These are phyloP conservation scores for Sinotaia quadrata DNA, from an alignment of 2,888 invertebrate genomes.

Conservation along the genomic window DNA sequence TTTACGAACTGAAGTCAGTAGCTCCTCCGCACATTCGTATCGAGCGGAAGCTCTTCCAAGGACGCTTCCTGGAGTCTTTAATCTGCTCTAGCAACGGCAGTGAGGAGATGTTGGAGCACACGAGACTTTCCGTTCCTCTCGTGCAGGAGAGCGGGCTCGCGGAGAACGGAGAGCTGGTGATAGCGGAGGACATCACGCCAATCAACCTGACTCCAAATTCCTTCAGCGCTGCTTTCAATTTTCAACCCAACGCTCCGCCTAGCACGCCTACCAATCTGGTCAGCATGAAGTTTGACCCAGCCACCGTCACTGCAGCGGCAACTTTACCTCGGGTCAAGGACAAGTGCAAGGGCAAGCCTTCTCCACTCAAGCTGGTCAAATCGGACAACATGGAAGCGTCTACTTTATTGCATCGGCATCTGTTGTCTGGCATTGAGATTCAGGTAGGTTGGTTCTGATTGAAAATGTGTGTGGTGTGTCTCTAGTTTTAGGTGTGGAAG, in stretches of 20 bases:
- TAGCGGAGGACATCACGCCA: conserved; percentile 67
- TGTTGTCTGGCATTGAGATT: conserved; percentile 31
- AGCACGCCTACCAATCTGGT: conserved; percentile 49
- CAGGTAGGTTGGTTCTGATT: too few species aligned
- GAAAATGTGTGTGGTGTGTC: too few species aligned
- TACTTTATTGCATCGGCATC: conserved; percentile 4
- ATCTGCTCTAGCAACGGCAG: conserved; percentile 65
- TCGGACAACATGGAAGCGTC: conserved; percentile 24
- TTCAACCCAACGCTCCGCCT: conserved; percentile 49
- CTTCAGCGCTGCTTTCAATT: conserved; percentile 46
- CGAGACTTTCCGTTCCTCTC: conserved; percentile 19
- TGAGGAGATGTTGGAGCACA: conserved; percentile 52
- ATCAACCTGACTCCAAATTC: conserved; percentile 70
- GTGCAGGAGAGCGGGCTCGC: conserved; percentile 8
- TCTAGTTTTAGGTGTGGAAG: too few species aligned
- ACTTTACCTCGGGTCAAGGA: conserved; percentile 57
- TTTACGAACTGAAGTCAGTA: conserved; percentile 57
- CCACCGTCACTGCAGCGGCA: conserved; percentile 59
- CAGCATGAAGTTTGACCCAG: conserved; percentile 40
- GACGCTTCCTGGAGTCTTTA: conserved; percentile 54
- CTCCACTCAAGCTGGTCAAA: conserved; percentile 79
- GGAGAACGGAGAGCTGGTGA: conserved; percentile 65
- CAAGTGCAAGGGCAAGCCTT: conserved; percentile 63
- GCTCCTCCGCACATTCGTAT: conserved; percentile 63
- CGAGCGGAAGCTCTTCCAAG: conserved; percentile 65